A percentile compares a stretch with the other conserved stretches of the same genome.
Evolutionary conservation across 35 echinoderm and acorn worm genomes (phyloP).

Genomic region (Amphiura filiformis): DNA sequence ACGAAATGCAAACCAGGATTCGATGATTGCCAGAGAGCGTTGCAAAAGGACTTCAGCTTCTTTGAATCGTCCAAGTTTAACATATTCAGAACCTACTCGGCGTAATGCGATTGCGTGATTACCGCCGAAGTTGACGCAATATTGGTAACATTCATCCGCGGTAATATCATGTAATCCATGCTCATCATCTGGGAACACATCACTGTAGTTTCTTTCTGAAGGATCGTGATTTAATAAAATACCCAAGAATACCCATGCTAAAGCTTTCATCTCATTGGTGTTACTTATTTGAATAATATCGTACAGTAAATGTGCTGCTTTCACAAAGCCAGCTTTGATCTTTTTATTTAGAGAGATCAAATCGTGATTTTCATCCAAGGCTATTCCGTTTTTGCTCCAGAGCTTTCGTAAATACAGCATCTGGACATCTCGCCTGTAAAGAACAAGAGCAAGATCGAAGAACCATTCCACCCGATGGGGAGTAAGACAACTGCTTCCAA

Average conservation of each 20-base stretch:
- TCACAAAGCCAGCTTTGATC: conserved; percentile 40
- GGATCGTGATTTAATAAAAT: conserved; percentile 69
- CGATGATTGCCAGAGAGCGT: conserved; percentile 25
- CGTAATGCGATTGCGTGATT: conserved; percentile 39
- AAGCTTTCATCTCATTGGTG: conserved; percentile 15
- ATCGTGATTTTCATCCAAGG: too few relatives aligned
- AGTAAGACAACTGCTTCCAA: conserved; percentile 35
- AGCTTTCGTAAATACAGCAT: conserved; percentile 58
- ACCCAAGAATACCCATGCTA: conserved; percentile 81
- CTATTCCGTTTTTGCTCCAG: neutral
- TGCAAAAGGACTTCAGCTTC: conserved; percentile 47
- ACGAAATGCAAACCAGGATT: conserved; percentile 65
- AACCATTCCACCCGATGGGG: conserved; percentile 69
- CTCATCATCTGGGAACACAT: conserved; percentile 22
- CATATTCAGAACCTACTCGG: conserved; percentile 69
- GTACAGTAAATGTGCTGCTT: conserved; percentile 45
- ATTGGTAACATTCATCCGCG: conserved; percentile 47
- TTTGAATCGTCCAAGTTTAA: conserved; percentile 38
- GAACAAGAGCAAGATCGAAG: conserved; percentile 75
- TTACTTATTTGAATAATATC: conserved; percentile 39
- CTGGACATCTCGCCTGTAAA: conserved; percentile 74
- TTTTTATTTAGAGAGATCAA: neutral
- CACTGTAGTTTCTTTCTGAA: conserved; percentile 8
- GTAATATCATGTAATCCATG: neutral
- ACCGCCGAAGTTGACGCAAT: conserved; percentile 31